A percentile compares a stretch with the other conserved stretches of the same genome.
These are phyloP conservation scores for Phataginus tetradactyla DNA, from an alignment of 2,797 vertebrate genomes.

Conservation along the genomic window DNA sequence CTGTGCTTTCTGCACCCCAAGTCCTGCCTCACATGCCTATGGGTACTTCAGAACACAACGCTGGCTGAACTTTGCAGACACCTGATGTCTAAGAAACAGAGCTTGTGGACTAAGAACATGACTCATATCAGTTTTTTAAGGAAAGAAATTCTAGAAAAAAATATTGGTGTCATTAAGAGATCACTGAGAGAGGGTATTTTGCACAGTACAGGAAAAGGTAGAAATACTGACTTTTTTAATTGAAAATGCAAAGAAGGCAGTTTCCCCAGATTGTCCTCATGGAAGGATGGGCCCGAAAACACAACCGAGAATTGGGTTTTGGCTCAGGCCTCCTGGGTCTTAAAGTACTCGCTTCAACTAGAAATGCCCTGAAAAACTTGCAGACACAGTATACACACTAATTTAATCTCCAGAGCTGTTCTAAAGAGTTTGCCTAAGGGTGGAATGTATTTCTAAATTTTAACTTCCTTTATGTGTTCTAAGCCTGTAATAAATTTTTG, in stretches of 20 bases:
- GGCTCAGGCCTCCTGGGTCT: constrained; percentile 44
- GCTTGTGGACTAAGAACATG: not conserved
- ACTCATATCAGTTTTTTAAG: not conserved
- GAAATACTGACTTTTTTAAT: constrained; percentile 49
- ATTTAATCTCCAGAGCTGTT: constrained; percentile 75
- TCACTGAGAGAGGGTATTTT: not conserved
- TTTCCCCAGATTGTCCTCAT: not conserved
- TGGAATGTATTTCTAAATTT: constrained; percentile 35
- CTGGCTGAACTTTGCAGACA: not conserved
- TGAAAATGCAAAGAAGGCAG: not conserved
- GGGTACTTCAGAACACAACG: accelerated
- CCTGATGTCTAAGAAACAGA: not conserved
- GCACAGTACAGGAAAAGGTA: not conserved
- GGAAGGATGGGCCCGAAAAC: not conserved
- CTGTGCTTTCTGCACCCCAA: accelerated
- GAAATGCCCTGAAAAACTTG: constrained; percentile 70
- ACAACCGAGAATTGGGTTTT: constrained; percentile 47
- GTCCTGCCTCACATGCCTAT: accelerated
- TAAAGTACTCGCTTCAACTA: not conserved
- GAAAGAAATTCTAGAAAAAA: not conserved
- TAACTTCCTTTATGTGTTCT: constrained; percentile 54
- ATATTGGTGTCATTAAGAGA: not conserved
- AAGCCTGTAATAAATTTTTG: constrained; percentile 40
- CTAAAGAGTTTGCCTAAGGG: not conserved
- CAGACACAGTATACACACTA: constrained; percentile 59